These are phyloP conservation scores for Patiria miniata DNA, from an alignment of 35 echinoderm and acorn worm species.

Conservation along the genomic window DNA sequence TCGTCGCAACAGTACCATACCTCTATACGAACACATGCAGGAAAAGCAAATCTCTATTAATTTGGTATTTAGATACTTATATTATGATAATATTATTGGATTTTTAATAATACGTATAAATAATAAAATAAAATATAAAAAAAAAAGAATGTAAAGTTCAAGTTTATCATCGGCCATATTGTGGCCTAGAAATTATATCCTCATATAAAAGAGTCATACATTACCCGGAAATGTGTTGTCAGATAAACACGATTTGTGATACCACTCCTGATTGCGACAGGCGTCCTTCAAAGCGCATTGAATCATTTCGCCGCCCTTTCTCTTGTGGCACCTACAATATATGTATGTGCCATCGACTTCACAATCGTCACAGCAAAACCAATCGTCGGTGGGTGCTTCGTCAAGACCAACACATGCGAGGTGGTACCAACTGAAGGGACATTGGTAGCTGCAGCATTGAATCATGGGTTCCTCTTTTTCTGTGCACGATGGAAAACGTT, in stretches of 20 bases:
- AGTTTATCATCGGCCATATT: too few species aligned
- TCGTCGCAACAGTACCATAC: conserved; percentile 34
- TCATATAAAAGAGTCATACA: not conserved
- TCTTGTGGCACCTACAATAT: not conserved
- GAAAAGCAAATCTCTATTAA: not conserved
- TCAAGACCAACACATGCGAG: not conserved
- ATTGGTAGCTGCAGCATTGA: not conserved
- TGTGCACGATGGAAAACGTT: not conserved
- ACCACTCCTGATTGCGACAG: not conserved
- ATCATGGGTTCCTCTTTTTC: not conserved
- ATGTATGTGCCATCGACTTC: not conserved
- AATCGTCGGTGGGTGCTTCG: not conserved
- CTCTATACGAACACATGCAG: not conserved
- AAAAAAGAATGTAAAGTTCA: too few species aligned
- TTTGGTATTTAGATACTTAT: too few species aligned
- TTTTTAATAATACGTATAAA: too few species aligned
- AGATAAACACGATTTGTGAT: not conserved
- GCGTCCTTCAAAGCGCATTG: not conserved
- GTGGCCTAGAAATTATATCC: too few species aligned
- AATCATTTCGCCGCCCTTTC: not conserved
- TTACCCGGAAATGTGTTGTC: not conserved
- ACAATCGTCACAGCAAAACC: not conserved
- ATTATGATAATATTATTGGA: too few species aligned
- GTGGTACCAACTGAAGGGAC: not conserved
- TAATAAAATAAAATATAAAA: too few species aligned